Conservation (phyloP, 2,888 invertebrate genomes). For the Timema cristinae region DNA sequence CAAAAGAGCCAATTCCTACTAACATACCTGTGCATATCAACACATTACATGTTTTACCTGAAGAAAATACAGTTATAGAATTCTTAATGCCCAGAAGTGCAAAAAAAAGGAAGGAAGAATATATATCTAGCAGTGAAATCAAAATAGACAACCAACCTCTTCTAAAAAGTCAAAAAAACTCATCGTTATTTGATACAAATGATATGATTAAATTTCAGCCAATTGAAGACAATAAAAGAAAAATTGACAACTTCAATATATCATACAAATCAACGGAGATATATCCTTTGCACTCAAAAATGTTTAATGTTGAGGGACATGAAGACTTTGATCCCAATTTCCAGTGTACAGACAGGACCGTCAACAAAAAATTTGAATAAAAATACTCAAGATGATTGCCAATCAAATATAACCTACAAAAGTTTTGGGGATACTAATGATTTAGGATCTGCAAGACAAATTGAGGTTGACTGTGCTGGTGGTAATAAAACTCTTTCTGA, state of each 20-base stretch:
- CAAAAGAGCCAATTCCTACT: neutral
- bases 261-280: too few relatives aligned
- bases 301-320: too few relatives aligned
- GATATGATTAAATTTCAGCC: too few relatives aligned
- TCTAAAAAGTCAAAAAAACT: neutral
- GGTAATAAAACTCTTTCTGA: neutral
- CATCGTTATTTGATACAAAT: neutral
- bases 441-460: neutral
- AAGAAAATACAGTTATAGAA: conserved; percentile 26
- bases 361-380: too few relatives aligned
- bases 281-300: too few relatives aligned
- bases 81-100: conserved; percentile 20
- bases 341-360: too few relatives aligned
- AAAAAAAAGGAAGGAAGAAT: neutral
- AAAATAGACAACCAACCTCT: neutral
- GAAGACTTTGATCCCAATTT: too few relatives aligned
- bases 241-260: too few relatives aligned
- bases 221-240: too few relatives aligned
- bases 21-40: conserved; percentile 13
- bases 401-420: too few relatives aligned
- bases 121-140: conserved; percentile 14
- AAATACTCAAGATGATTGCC: too few relatives aligned
- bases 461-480: neutral
- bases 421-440: too few relatives aligned
- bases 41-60: conserved; percentile 21